phyloP scores from a whole-genome alignment of 2,797 vertebrate genomes.

The Novumbra hubbsi region DNA sequence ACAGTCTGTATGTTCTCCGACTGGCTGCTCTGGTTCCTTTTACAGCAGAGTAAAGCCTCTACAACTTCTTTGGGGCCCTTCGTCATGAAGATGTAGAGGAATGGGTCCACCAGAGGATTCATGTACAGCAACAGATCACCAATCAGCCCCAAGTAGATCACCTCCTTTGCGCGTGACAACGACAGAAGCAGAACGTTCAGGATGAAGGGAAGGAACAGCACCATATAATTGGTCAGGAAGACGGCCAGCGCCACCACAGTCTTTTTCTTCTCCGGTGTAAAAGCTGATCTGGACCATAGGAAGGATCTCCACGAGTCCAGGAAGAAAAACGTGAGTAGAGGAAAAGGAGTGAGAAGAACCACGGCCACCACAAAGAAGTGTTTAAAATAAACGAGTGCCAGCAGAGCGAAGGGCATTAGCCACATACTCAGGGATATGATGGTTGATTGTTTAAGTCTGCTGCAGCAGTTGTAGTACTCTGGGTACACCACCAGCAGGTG shows the following conservation, averaged over 20 bases:
- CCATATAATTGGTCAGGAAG: slow-evolving; percentile 63
- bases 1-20: slow-evolving; percentile 24
- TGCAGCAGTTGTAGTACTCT: slow-evolving; percentile 46
- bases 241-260: slow-evolving; percentile 48
- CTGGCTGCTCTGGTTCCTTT: not conserved
- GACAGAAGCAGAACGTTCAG: slow-evolving; percentile 59
- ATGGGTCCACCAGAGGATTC: slow-evolving; percentile 67
- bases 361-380: slow-evolving; percentile 54
- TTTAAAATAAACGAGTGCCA: slow-evolving; percentile 52
- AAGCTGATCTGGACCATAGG: slow-evolving; percentile 40
- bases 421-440: slow-evolving; percentile 42
- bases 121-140: slow-evolving; percentile 65
- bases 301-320: slow-evolving; percentile 62
- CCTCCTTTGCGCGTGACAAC: slow-evolving; percentile 33
- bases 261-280: slow-evolving; percentile 49
- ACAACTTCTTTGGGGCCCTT: slow-evolving; percentile 58
- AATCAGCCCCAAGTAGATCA: slow-evolving; percentile 51
- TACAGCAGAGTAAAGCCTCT: slow-evolving; percentile 53
- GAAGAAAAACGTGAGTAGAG: slow-evolving; percentile 63
- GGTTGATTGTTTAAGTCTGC: slow-evolving; percentile 31
- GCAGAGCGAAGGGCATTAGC: slow-evolving; percentile 44
- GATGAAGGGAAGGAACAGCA: slow-evolving; percentile 64
- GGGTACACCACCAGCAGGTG: slow-evolving; percentile 60
- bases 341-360: slow-evolving; percentile 60
- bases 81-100: slow-evolving; percentile 66